phyloP scores from a whole-genome alignment of 2,888 invertebrate genomes.

The Gortyna flavago region DNA sequence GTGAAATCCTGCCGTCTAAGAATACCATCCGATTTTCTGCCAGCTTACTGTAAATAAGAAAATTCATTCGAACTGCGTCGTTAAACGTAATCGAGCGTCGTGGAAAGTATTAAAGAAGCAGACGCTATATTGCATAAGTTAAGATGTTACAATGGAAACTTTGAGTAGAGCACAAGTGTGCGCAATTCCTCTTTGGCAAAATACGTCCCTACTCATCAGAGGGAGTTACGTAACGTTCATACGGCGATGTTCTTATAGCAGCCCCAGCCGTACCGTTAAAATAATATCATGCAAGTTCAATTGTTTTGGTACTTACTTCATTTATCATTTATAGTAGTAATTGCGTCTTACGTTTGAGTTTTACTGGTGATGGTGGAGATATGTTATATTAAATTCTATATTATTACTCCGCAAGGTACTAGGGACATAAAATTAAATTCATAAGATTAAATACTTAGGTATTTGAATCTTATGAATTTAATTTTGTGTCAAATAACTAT shows the following conservation, averaged over 20 bases:
- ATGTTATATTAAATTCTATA: slow-evolving; percentile 30
- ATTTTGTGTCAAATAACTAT: slow-evolving; percentile 1
- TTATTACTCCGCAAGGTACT: slow-evolving; percentile 6
- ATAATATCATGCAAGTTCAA: slow-evolving; percentile 63
- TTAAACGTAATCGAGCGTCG: slow-evolving; percentile 89
- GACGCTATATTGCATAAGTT: slow-evolving; percentile 89
- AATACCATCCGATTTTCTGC: slow-evolving; percentile 83
- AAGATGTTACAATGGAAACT: slow-evolving; percentile 89
- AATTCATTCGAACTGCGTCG: slow-evolving; percentile 87
- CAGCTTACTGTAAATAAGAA: slow-evolving; percentile 88
- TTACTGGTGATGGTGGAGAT: slow-evolving; percentile 36
- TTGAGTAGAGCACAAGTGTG: slow-evolving; percentile 86
- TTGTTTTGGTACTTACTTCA: slow-evolving; percentile 60
- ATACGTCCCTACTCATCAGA: slow-evolving; percentile 80
- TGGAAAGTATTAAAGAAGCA: slow-evolving; percentile 89
- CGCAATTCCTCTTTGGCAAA: slow-evolving; percentile 84
- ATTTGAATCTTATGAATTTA: slow-evolving; percentile 5
- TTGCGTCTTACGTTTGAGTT: slow-evolving; percentile 35
- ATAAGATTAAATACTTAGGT: too few species aligned
- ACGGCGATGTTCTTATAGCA: slow-evolving; percentile 50
- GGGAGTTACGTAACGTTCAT: slow-evolving; percentile 75
- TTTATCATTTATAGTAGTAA: slow-evolving; percentile 54
- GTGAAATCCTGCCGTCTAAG: slow-evolving; percentile 82
- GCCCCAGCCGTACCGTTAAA: slow-evolving; percentile 55
- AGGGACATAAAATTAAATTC: too few species aligned